phyloP scores from a whole-genome alignment of 30 jellyfish, hydroid and myxozoan species.

The Morbakka virulenta region DNA sequence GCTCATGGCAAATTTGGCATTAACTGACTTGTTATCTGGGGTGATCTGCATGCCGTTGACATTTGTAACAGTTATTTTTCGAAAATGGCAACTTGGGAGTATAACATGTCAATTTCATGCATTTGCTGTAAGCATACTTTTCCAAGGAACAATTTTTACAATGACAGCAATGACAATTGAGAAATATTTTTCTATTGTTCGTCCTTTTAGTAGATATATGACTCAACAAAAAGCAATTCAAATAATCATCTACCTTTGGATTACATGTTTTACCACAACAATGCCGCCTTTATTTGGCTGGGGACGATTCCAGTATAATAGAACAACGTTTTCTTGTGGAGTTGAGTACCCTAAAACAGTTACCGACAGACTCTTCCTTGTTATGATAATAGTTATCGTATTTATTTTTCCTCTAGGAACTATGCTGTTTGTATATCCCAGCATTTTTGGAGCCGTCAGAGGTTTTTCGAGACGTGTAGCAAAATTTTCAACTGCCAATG shows the following conservation, averaged over 20 bases:
- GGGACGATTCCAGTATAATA: constrained; percentile 32
- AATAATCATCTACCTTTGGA: constrained; percentile 26
- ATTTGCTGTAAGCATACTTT: constrained; percentile 26
- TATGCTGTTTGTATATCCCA: constrained; percentile 31
- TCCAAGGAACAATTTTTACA: constrained; percentile 37
- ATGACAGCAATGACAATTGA: constrained; percentile 59
- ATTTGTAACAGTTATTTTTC: constrained; percentile 7
- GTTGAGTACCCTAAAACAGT: constrained; percentile 49
- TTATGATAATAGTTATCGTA: constrained; percentile 9
- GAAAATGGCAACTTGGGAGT: constrained; percentile 48
- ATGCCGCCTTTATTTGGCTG: constrained; percentile 50
- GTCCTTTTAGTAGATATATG: constrained; percentile 55
- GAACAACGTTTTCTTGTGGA: constrained; percentile 61
- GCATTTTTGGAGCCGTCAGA: constrained; percentile 34
- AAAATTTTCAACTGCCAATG: constrained; percentile 17
- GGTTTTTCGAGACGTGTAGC: constrained; percentile 20
- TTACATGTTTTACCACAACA: constrained; percentile 9
- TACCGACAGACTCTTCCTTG: constrained; percentile 11
- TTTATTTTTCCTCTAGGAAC: constrained; percentile 35
- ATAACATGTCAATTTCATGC: constrained; percentile 46
- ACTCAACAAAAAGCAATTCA: constrained; percentile 16
- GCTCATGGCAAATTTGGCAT: constrained; percentile 41
- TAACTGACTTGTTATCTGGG: constrained; percentile 45
- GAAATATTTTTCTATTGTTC: constrained; percentile 55
- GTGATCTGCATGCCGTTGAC: constrained; percentile 42